Evolutionary conservation across 2,797 vertebrate species (phyloP).

Genomic region (Epinephelus awoara): DNA sequence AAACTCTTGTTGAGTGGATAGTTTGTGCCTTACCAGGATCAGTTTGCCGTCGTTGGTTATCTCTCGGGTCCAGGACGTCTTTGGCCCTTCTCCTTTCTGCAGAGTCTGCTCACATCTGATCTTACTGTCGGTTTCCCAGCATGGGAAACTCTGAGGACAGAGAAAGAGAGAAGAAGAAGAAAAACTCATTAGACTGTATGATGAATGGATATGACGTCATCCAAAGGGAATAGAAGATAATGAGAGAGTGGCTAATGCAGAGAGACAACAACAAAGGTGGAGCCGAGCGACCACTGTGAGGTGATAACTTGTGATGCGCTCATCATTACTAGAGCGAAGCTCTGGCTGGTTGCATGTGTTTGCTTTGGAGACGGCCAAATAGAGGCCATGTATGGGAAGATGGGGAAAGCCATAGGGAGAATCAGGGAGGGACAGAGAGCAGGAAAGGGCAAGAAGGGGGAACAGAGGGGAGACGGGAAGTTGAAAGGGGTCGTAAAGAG

Average conservation of each 20-base stretch:
- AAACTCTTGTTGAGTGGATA: not conserved
- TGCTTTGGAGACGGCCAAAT: conserved; percentile 80
- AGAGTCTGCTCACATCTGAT: conserved; percentile 93
- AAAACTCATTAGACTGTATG: not conserved
- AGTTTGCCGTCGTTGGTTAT: conserved; percentile 91
- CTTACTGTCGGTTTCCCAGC: conserved; percentile 91
- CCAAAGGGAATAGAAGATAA: conserved; percentile 11
- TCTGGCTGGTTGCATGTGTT: conserved; percentile 69
- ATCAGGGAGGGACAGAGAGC: conserved; percentile 61
- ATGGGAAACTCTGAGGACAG: conserved; percentile 79
- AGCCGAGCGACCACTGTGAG: conserved; percentile 49
- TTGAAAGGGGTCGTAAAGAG: conserved; percentile 53
- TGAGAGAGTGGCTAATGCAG: conserved; percentile 27
- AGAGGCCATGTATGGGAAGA: conserved; percentile 65
- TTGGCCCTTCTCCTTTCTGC: conserved; percentile 92
- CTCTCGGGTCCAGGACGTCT: conserved; percentile 94
- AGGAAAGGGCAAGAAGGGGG: conserved; percentile 57
- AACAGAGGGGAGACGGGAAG: conserved; percentile 42
- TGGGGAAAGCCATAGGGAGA: conserved; percentile 47
- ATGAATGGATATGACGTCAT: conserved; percentile 4
- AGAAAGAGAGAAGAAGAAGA: not conserved
- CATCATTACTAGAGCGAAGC: conserved; percentile 57
- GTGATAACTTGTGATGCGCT: conserved; percentile 71
- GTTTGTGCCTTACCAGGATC: conserved; percentile 86
- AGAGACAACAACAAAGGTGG: conserved; percentile 37